Evolutionary conservation across 2,113 vertebrate species (phyloP), one percentile per base, ranked within the genome.

Genomic region (Callocephalon fimbriatum): DNA sequence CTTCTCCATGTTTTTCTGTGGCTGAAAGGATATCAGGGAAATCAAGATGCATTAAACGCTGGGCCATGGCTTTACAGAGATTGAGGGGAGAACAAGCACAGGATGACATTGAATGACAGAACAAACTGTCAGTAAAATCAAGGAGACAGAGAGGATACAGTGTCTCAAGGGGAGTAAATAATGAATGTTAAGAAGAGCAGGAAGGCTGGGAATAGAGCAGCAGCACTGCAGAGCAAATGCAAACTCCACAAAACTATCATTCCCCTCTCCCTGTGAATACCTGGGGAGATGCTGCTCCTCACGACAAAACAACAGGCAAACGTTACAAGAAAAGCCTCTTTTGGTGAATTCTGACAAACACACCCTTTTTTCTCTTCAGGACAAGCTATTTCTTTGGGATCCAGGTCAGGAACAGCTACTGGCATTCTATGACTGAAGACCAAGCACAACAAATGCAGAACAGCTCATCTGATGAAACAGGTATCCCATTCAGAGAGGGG

Each of bases 111-210:
- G 92, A 96, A 74, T 67, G 93, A 86, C 92, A 95, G 97, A 93
- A 94, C 82, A 83, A 93, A 94, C 88, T 84, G 95, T 94, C 93
- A 92, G 90, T 71, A 53, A 95, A 96, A 93, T 94, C 93, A 96
- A 97, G 92, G 95, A 96, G 93, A 95, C 75, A 38, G 78, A 88
- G 78, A 95, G 83, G 62, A 96, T 74, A 76, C 45, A 74, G 85
- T 74, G 47, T 90, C 95, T 95, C 75, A 1, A 67, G 92, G 88
- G 93, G 79, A 93, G 95, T 95, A 92, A 97, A 95, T 97, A 94
- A 97, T 96, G 92, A 93, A 95, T 93, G 85, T 51, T 86, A 88
- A 92, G 78, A 76, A 82, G 78, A 90, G 56, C 27, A 61, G 50
- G 88, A 67, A 80, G 80, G 82, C 86, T 94, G 96, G 54, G 88